Conservation (phyloP, 2,113 vertebrate genomes). For the Notechis scutatus region DNA sequence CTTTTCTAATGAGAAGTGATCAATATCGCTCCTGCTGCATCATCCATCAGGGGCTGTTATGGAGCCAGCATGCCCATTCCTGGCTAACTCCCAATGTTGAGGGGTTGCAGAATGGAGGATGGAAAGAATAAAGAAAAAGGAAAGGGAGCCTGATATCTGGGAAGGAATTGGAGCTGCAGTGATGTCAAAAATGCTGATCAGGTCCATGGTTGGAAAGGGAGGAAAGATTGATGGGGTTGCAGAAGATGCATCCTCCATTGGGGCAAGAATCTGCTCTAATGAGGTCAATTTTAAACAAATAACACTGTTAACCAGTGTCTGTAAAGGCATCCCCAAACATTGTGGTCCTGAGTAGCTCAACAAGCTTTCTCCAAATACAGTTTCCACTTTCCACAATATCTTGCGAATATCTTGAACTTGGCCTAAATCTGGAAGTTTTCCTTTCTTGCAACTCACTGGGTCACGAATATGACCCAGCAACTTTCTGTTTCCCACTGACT, state of each 20-base stretch:
- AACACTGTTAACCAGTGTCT: conserved; percentile 10
- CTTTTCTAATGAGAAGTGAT: conserved; percentile 39
- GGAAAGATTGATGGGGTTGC: conserved; percentile 17
- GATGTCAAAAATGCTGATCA: background rate
- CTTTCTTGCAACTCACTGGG: background rate
- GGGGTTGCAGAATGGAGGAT: background rate
- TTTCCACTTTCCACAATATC: background rate
- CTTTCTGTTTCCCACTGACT: background rate
- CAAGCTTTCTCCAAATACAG: background rate
- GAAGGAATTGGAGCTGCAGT: background rate
- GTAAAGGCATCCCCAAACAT: background rate
- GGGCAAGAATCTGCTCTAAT: background rate
- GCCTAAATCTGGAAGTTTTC: background rate
- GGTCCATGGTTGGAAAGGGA: background rate
- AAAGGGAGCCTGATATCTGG: background rate
- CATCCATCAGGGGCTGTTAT: conserved; percentile 25
- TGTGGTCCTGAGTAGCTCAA: background rate
- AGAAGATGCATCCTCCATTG: conserved; percentile 2
- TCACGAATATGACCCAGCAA: background rate
- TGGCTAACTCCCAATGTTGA: background rate
- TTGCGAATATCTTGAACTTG: background rate
- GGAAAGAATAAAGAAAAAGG: no score
- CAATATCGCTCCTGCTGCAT: conserved; percentile 11
- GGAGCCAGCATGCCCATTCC: background rate
- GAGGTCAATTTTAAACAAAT: conserved; percentile 17